Percentiles rank a stretch among this genome's conserved stretches.
phyloP scores from a whole-genome alignment of 2,888 invertebrate species.

The Scaptomyza flava region DNA sequence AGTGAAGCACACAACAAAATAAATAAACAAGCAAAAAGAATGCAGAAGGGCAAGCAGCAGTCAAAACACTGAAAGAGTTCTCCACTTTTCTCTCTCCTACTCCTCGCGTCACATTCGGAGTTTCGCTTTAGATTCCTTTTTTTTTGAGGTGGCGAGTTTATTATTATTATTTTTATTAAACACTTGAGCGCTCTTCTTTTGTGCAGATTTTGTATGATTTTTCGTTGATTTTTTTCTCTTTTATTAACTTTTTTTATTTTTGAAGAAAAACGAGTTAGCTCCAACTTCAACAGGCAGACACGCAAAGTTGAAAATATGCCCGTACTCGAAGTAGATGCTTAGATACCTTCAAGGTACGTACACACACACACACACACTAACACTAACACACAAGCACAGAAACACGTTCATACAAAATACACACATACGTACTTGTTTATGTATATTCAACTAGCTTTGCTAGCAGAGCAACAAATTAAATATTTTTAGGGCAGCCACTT shows the following conservation, averaged over 20 bases:
- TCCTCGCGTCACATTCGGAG: constrained; percentile 20
- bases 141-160: constrained; percentile 19
- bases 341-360: constrained; percentile 77
- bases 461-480: background rate
- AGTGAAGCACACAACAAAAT: constrained; percentile 64
- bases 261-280: constrained; percentile 76
- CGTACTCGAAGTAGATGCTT: constrained; percentile 62
- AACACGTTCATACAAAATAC: constrained; percentile 13
- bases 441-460: background rate
- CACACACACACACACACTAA: constrained; percentile 58
- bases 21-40: constrained; percentile 72
- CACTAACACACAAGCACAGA: constrained; percentile 16
- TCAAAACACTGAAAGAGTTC: constrained; percentile 36
- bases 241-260: constrained; percentile 42
- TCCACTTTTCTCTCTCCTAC: background rate
- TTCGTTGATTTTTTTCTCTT: constrained; percentile 30
- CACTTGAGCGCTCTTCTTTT: constrained; percentile 48
- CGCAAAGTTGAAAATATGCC: constrained; percentile 51
- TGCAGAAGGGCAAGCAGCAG: constrained; percentile 63
- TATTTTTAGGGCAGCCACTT: constrained; percentile 9
- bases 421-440: background rate
- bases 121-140: constrained; percentile 13
- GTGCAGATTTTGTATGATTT: constrained; percentile 54
- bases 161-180: constrained; percentile 48
- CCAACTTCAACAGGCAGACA: constrained; percentile 56